phyloP scores from a whole-genome alignment of 35 echinoderm and acorn worm species.

The Hemicentrotus pulcherrimus region DNA sequence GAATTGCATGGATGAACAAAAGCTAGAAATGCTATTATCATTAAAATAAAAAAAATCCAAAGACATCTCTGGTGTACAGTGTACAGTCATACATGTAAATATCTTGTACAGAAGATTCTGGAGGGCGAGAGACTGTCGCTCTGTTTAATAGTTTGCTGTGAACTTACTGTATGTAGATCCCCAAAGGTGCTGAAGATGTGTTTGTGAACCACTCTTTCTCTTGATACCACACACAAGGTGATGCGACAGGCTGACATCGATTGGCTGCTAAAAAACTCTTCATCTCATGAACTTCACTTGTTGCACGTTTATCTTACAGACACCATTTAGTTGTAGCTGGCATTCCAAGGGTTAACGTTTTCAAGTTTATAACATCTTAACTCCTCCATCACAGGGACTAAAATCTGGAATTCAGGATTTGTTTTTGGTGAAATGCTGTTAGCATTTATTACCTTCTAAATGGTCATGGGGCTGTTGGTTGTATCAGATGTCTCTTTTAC shows the following conservation, averaged over 20 bases:
- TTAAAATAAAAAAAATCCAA: neutral
- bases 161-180: neutral
- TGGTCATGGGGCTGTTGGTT: too few relatives aligned
- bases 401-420: too few relatives aligned
- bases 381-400: too few relatives aligned
- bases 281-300: neutral
- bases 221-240: neutral
- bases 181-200: neutral
- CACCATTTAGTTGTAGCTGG: neutral
- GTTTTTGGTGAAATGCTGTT: too few relatives aligned
- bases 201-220: neutral
- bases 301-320: neutral
- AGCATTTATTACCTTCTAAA: too few relatives aligned
- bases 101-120: neutral
- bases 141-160: neutral
- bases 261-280: neutral
- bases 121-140: neutral
- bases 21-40: neutral
- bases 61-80: neutral
- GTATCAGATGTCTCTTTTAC: too few relatives aligned
- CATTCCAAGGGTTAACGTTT: too few relatives aligned
- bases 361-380: too few relatives aligned
- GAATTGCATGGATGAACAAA: constrained; percentile 5
- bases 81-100: neutral
- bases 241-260: neutral